These are phyloP conservation scores for Nylanderia fulva DNA, from an alignment of 1,140 invertebrate species.

Conservation along the genomic window DNA sequence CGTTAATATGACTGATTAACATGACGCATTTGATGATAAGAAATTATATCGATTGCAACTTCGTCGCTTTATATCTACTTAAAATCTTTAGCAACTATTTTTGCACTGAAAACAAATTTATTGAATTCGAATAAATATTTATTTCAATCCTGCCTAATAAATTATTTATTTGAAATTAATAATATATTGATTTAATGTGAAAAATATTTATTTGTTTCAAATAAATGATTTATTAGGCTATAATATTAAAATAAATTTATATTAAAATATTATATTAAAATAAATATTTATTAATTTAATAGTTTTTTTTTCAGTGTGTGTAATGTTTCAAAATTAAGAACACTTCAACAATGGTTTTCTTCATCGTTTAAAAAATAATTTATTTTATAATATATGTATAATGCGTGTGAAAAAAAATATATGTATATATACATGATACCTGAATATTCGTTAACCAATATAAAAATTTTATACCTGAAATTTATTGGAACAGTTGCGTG, in stretches of 20 bases:
- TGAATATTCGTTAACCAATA: background rate
- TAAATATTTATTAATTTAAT: too few species aligned
- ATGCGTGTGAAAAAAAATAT: background rate
- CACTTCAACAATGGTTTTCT: background rate
- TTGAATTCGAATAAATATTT: too few species aligned
- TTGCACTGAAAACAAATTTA: too few species aligned
- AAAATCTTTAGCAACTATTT: too few species aligned
- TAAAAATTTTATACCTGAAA: background rate
- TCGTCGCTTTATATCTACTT: background rate
- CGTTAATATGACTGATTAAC: background rate
- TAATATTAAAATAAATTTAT: too few species aligned
- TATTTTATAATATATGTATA: background rate
- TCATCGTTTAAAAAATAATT: background rate
- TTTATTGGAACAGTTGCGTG: background rate
- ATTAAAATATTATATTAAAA: too few species aligned
- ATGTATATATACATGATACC: background rate
- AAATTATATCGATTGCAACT: background rate
- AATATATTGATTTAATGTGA: too few species aligned
- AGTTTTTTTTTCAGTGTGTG: too few species aligned
- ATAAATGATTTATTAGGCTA: too few species aligned
- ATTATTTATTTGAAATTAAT: too few species aligned
- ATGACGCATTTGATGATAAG: background rate
- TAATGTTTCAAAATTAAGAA: background rate
- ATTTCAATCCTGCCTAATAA: too few species aligned
- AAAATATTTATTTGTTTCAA: too few species aligned